Percentiles rank a stretch among this genome's conserved stretches.
These are phyloP conservation scores for Trichonephila clavipes DNA, from an alignment of 1,140 invertebrate species.

Conservation along the genomic window DNA sequence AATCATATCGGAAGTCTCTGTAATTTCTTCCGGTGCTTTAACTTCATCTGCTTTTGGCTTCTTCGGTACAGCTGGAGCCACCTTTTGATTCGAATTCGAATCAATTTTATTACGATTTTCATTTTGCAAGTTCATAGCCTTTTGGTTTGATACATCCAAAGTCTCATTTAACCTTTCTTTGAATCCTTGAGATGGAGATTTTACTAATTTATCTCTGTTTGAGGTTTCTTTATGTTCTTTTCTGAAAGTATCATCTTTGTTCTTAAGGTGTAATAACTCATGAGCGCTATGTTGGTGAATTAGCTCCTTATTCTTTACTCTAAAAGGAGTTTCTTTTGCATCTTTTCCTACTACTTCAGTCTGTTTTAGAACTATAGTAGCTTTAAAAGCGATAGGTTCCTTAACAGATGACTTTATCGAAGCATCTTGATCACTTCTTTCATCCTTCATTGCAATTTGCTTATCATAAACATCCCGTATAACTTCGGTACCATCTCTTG, in stretches of 20 bases:
- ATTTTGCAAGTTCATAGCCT: slow-evolving; percentile 1
- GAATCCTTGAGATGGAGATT: slow-evolving; percentile 70
- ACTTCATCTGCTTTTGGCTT: slow-evolving; percentile 60
- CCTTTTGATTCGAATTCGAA: slow-evolving; percentile 48
- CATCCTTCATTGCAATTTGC: slow-evolving; percentile 36
- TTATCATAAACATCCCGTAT: slow-evolving; percentile 57
- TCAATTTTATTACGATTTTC: slow-evolving; percentile 54
- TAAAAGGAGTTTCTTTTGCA: slow-evolving; percentile 40
- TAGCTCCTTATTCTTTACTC: slow-evolving; percentile 73
- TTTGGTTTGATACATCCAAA: slow-evolving; percentile 32
- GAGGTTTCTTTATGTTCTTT: slow-evolving; percentile 21
- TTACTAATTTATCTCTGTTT: slow-evolving; percentile 46
- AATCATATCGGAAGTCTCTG: neutral
- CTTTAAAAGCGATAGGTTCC: slow-evolving; percentile 71
- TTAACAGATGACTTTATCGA: neutral
- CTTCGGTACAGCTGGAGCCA: slow-evolving; percentile 66
- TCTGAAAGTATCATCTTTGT: slow-evolving; percentile 48
- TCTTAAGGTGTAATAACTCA: slow-evolving; percentile 57
- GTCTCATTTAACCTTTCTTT: slow-evolving; percentile 19
- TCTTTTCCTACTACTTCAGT: slow-evolving; percentile 68
- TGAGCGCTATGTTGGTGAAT: slow-evolving; percentile 73
- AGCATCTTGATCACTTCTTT: slow-evolving; percentile 5
- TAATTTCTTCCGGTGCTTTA: slow-evolving; percentile 22
- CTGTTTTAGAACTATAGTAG: slow-evolving; percentile 69
- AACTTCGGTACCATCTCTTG: slow-evolving; percentile 9